Percentiles rank a stretch among this genome's conserved stretches.
phyloP scores from a whole-genome alignment of 1,140 invertebrate species.

The Maniola jurtina region DNA sequence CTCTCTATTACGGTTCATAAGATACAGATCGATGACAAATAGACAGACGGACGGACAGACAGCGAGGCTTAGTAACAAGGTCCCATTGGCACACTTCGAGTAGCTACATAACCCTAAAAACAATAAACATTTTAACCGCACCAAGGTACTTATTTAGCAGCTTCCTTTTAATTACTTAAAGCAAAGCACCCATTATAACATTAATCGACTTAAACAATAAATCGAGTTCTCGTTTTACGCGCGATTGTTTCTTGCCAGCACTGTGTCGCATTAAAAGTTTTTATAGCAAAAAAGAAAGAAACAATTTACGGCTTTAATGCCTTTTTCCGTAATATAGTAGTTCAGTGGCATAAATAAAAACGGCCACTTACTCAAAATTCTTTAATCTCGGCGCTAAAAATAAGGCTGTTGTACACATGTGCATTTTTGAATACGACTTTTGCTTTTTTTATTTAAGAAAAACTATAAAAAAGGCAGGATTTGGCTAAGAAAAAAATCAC shows the following conservation, averaged over 20 bases:
- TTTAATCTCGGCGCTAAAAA: neutral
- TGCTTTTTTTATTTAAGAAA: no score
- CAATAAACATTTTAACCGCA: neutral
- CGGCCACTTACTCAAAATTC: constrained; percentile 3
- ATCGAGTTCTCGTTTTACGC: constrained; percentile 18
- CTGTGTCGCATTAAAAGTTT: constrained; percentile 28
- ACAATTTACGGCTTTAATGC: constrained; percentile 4
- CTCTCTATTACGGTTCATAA: no score
- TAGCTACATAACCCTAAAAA: neutral
- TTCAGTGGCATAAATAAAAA: neutral
- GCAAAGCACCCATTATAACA: constrained; percentile 24
- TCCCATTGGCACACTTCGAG: no score
- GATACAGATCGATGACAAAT: no score
- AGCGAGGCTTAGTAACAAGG: no score
- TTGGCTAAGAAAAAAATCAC: no score
- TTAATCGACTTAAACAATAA: constrained; percentile 31
- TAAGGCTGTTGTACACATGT: neutral
- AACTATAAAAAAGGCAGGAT: no score
- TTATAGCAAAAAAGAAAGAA: constrained; percentile 27
- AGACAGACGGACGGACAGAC: neutral
- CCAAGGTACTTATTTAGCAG: constrained; percentile 1
- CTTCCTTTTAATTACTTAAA: constrained; percentile 14
- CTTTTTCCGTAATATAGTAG: constrained; percentile 6
- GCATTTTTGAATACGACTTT: no score
- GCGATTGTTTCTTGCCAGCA: constrained; percentile 28